Conservation (phyloP, 37 sponge, comb jelly and placozoan species). For the Halisarca cf. caerulea region DNA sequence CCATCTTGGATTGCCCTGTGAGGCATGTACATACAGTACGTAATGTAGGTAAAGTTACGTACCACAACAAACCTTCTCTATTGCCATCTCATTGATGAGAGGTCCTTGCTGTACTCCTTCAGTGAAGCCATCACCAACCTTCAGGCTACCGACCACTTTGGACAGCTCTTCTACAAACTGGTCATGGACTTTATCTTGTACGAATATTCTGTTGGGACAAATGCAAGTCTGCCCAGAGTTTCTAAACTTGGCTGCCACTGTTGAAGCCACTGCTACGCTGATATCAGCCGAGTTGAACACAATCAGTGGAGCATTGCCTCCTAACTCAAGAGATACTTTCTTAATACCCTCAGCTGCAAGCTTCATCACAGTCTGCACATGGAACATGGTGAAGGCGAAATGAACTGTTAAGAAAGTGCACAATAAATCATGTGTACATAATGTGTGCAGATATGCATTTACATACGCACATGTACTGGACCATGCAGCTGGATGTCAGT, state of each 20-base stretch:
- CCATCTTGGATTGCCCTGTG: too few species aligned
- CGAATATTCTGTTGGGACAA: slow-evolving; percentile 71
- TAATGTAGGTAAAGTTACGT: too few species aligned
- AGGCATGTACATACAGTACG: slow-evolving; percentile 28
- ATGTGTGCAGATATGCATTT: too few species aligned
- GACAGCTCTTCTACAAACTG: slow-evolving; percentile 68
- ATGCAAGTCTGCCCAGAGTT: slow-evolving; percentile 88
- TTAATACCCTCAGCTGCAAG: slow-evolving; percentile 74
- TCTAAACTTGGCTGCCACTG: slow-evolving; percentile 81
- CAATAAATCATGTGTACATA: too few species aligned
- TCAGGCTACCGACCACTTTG: slow-evolving; percentile 52
- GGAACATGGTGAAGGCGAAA: too few species aligned
- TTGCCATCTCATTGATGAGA: slow-evolving; percentile 79
- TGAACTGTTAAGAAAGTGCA: too few species aligned
- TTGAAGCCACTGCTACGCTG: slow-evolving; percentile 65
- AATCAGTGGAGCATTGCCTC: slow-evolving; percentile 95
- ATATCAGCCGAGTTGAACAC: slow-evolving; percentile 95
- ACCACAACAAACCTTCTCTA: too few species aligned
- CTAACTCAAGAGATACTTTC: slow-evolving; percentile 87
- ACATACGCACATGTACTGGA: too few species aligned
- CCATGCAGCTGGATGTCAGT: too few species aligned
- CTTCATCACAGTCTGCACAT: slow-evolving; percentile 48
- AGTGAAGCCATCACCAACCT: slow-evolving; percentile 71
- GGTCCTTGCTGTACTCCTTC: slow-evolving; percentile 81
- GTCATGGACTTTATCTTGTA: slow-evolving; percentile 78